Conservation (phyloP, 1,140 invertebrate species). For the Phenacoccus solenopsis region DNA sequence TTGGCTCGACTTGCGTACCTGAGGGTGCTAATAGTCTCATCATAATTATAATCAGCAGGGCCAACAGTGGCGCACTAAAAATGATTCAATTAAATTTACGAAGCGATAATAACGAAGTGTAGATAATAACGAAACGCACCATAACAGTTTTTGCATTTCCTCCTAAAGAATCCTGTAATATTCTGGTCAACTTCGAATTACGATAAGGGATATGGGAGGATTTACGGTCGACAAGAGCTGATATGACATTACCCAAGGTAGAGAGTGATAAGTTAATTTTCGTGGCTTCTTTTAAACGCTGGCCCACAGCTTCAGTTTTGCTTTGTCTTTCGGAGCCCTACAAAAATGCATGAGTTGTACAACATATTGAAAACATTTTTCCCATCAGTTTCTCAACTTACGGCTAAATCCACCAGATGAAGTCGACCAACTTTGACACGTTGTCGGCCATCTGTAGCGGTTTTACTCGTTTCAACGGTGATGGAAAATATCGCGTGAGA, state of each 20-base stretch:
- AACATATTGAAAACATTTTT: too few relatives aligned
- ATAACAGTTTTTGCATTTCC: conserved; percentile 96
- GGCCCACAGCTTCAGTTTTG: conserved; percentile 81
- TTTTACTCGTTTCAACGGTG: conserved; percentile 65
- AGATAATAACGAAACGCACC: conserved; percentile 39
- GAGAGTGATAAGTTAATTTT: conserved; percentile 93
- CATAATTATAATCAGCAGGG: conserved; percentile 91
- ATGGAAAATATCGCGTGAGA: conserved; percentile 84
- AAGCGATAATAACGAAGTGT: conserved; percentile 20
- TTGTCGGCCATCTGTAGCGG: conserved; percentile 44
- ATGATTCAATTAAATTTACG: conserved; percentile 25
- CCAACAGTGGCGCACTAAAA: conserved; percentile 78
- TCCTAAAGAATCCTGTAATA: conserved; percentile 87
- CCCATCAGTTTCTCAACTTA: conserved; percentile 37
- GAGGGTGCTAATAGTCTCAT: conserved; percentile 93
- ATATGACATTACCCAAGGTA: conserved; percentile 89
- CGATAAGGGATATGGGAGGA: conserved; percentile 88
- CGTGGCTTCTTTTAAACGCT: conserved; percentile 81
- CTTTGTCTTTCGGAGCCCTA: conserved; percentile 75
- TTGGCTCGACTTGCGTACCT: conserved; percentile 95
- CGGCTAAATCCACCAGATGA: conserved; percentile 74
- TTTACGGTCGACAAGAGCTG: conserved; percentile 85
- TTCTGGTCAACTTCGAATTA: conserved; percentile 83
- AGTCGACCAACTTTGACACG: conserved; percentile 63
- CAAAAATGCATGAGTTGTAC: conserved; percentile 26